phyloP scores from a whole-genome alignment of 2,888 invertebrate species.

The Anarsia innoxiella region DNA sequence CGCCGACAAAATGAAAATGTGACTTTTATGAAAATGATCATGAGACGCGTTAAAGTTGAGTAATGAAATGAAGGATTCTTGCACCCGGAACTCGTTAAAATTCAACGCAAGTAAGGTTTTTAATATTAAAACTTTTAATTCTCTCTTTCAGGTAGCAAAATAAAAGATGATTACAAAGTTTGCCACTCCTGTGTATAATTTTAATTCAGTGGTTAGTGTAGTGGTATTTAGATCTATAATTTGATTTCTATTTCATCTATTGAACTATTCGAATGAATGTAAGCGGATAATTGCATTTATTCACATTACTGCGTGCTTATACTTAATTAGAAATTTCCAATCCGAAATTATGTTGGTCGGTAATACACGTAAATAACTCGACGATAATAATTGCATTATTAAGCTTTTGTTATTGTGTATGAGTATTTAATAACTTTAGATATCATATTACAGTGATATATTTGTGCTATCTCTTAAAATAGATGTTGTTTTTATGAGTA shows the following conservation, averaged over 20 bases:
- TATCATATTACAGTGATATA: too few species aligned
- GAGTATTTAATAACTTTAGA: too few species aligned
- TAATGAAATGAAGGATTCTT: background rate
- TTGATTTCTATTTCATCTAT: background rate
- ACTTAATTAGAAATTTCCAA: background rate
- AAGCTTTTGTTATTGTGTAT: too few species aligned
- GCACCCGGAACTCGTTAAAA: slow-evolving; percentile 3
- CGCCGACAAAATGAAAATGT: slow-evolving; percentile 1
- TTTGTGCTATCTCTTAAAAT: too few species aligned
- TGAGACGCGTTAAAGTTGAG: slow-evolving; percentile 1
- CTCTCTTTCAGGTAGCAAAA: slow-evolving; percentile 1
- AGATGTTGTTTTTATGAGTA: too few species aligned
- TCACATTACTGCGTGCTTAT: too few species aligned
- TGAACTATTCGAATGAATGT: background rate
- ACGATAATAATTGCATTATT: too few species aligned
- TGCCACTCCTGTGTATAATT: too few species aligned
- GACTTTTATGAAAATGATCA: slow-evolving; percentile 6
- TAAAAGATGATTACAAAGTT: background rate
- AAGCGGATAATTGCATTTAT: slow-evolving; percentile 3
- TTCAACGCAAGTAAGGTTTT: background rate
- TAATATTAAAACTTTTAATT: slow-evolving; percentile 8
- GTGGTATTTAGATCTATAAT: background rate
- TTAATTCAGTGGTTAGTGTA: too few species aligned
- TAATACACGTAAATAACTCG: background rate
- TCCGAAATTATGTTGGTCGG: background rate